Percentiles rank a stretch among this genome's conserved stretches.
phyloP scores from a whole-genome alignment of 2,797 vertebrate genomes.

The Pseudochirops corinnae region DNA sequence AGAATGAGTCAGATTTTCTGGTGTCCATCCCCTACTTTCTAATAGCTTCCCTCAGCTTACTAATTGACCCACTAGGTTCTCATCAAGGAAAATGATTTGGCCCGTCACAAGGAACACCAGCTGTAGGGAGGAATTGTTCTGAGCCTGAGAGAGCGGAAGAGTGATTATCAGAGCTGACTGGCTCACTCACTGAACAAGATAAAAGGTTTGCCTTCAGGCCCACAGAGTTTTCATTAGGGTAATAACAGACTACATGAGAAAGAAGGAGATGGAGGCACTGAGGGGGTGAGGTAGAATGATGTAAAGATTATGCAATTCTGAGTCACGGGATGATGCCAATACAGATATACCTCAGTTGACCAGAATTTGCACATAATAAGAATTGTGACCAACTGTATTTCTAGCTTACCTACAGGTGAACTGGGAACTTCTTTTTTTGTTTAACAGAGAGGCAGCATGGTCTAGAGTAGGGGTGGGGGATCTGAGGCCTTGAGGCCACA shows the following conservation, averaged over 20 bases:
- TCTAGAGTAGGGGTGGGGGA: too few relatives aligned
- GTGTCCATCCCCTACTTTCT: constrained; percentile 65
- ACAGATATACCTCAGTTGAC: neutral
- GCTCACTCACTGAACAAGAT: neutral
- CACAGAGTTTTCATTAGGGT: constrained; percentile 58
- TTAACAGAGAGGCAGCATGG: neutral
- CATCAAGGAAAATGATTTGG: constrained; percentile 71
- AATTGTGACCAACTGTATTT: neutral
- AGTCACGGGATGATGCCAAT: constrained; percentile 42
- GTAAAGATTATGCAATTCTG: constrained; percentile 16
- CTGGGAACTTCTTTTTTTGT: neutral
- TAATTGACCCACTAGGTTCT: constrained; percentile 77
- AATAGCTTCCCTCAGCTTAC: constrained; percentile 59
- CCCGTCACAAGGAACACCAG: constrained; percentile 67
- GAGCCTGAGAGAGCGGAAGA: constrained; percentile 72
- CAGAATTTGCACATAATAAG: neutral
- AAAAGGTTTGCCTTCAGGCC: fast-evolving
- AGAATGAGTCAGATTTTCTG: constrained; percentile 11
- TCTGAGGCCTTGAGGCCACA: too few relatives aligned
- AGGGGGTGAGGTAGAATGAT: neutral
- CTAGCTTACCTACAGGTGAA: neutral
- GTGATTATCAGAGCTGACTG: constrained; percentile 60
- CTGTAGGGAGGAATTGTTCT: constrained; percentile 73
- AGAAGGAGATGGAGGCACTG: neutral
- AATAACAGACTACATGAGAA: neutral